These are phyloP conservation scores for Entomyzon cyanotis DNA, from an alignment of 2,113 vertebrate species.

Conservation along the genomic window DNA sequence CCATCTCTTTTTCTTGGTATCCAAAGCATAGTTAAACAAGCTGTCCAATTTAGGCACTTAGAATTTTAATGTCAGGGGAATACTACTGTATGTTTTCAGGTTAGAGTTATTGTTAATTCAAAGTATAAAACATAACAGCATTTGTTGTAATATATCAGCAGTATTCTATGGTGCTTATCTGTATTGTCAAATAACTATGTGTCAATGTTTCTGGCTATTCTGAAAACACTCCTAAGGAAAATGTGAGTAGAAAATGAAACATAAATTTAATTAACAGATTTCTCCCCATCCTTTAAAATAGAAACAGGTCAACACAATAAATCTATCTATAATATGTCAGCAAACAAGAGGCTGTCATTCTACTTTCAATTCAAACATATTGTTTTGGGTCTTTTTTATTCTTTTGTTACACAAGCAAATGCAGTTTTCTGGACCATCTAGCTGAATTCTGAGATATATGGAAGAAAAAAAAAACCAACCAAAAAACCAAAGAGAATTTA, in stretches of 20 bases:
- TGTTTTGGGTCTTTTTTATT: background rate
- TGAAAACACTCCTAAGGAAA: background rate
- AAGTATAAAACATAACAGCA: background rate
- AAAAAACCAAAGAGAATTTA: background rate
- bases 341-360: background rate
- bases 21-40: background rate
- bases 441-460: background rate
- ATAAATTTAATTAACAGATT: conserved; percentile 1
- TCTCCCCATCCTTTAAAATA: background rate
- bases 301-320: background rate
- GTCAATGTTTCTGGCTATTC: background rate
- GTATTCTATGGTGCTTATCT: background rate
- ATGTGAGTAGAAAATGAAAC: background rate
- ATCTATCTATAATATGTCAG: background rate
- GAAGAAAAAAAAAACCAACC: background rate
- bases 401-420: background rate
- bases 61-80: background rate
- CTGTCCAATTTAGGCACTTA: background rate
- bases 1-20: background rate
- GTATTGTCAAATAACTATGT: background rate
- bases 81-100: background rate
- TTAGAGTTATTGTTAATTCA: background rate
- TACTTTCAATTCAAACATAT: background rate
- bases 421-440: background rate
- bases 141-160: background rate